phyloP scores from a whole-genome alignment of 2,888 invertebrate species.

The Phaonia tiefii region DNA sequence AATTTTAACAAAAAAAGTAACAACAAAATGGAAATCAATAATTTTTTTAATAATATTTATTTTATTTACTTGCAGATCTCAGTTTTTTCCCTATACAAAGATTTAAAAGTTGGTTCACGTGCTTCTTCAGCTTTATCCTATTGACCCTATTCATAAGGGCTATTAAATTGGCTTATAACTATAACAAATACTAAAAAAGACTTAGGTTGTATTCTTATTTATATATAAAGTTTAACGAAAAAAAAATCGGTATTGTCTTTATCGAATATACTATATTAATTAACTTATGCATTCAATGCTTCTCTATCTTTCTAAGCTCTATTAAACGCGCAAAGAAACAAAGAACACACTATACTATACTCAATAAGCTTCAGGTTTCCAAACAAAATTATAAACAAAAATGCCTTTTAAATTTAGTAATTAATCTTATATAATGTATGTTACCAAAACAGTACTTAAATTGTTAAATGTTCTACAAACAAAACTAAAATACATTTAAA shows the following conservation, averaged over 20 bases:
- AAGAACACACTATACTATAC: slow-evolving; percentile 23
- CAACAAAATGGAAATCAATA: too few species aligned
- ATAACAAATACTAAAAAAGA: slow-evolving; percentile 23
- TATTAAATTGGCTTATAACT: slow-evolving; percentile 18
- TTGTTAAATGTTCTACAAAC: slow-evolving; percentile 3
- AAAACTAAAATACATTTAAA: slow-evolving; percentile 3
- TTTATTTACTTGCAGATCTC: slow-evolving; percentile 87
- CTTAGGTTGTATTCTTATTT: slow-evolving; percentile 56
- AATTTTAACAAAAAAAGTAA: too few species aligned
- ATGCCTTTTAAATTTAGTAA: slow-evolving; percentile 49
- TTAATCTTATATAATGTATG: slow-evolving; percentile 19
- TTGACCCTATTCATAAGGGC: slow-evolving; percentile 74
- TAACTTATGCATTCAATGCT: slow-evolving; percentile 42
- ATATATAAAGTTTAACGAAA: slow-evolving; percentile 25
- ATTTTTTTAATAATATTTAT: slow-evolving; percentile 12
- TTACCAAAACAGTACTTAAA: slow-evolving; percentile 59
- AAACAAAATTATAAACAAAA: slow-evolving; percentile 24
- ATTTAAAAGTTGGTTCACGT: slow-evolving; percentile 92
- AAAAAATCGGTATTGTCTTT: slow-evolving; percentile 52
- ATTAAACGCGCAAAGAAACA: slow-evolving; percentile 23
- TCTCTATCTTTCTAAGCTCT: slow-evolving; percentile 32
- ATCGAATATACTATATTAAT: slow-evolving; percentile 59
- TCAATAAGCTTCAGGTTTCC: slow-evolving; percentile 51
- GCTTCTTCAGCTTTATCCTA: slow-evolving; percentile 87
- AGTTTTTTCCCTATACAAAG: slow-evolving; percentile 96